Evolutionary conservation across 2,888 invertebrate species (phyloP), one percentile per base, ranked within the genome.

Genomic region (Crioceris asparagi): DNA sequence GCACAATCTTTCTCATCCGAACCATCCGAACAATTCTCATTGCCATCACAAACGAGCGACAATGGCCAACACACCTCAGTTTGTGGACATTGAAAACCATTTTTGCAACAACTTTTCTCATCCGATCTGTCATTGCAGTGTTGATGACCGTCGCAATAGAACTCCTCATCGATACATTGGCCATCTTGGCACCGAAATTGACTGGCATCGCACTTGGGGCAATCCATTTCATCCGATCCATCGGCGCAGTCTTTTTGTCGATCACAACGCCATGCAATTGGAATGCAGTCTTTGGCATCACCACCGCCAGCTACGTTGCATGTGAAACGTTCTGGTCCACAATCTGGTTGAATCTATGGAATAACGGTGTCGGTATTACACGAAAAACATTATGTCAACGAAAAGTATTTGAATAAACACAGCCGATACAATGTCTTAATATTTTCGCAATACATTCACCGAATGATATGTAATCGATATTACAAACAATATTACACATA

Each of bases 231-330:
- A 62, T 91, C 91, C 8, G 84, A 82, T 35, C 81, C 82, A 62
- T 87, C 86, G 2, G 76, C 71, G 61, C 90, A 91, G 62, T 91
- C 90, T 35, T 72, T 70, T 53, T 83, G 82, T 0, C 84, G 83
- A 61, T 91, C 90, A 56, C 84, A 85, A 17, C 75, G 68, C 82
- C 82, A 83, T 0, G 71, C 67, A 1, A 70, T 68, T 0, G 82
- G 81, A 44, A 83, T 79, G 51, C 82, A 82, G 46, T 81, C 78
- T 40, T 74, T 74, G 14, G 15, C 6, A 38, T 67, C 68, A 40
- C 74, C 74, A 2, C 60, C 59, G 10, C 60, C 62, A 1, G 69
- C 70, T 4, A 66, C 62, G 25, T 72, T 70, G 53, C 84, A 84
- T 0, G 79, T 78, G 55, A 84, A 85, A 56, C 80, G 77, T 48